Base-by-base conservation (phyloP, 2,113 vertebrate genomes). In the Oryzias curvinotus region DNA sequence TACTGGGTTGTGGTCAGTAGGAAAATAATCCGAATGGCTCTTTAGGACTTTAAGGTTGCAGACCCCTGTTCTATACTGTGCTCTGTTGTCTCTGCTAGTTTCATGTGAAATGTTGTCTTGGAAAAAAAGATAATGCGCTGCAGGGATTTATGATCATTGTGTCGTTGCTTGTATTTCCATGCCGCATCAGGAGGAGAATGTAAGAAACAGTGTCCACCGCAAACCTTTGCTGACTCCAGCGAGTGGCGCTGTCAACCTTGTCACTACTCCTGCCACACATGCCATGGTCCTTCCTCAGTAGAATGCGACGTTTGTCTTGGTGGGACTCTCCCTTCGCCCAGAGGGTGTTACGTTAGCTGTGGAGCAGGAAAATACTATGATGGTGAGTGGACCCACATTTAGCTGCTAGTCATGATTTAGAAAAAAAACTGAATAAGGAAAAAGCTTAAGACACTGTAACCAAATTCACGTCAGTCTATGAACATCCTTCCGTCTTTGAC, bases 201-300 rank as follows among this genome's bases (percentile, higher is more conserved):
- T 80, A 64, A 91, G 17, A 90, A 89, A 70, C 83, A 90, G 75
- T 93, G 93, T 51, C 90, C 92, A 5, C 71, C 68, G 64, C 81
- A 88, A 44, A 88, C 86, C 50, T 93, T 87, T 53, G 75, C 84
- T 43, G 90, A 92, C 54, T 53, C 87, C 82, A 87, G 68, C 36
- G 89, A 87, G 52, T 88, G 91, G 91, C 90, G 83, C 77, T 93
- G 93, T 65, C 90, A 91, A 83, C 45, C 77, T 19, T 93, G 92
- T 45, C 91, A 93, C 75, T 76, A 74, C 65, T 92, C 88, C 1
- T 93, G 93, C 68, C 84, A 88, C 68, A 78, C 85, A 2, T 93
- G 92, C 63, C 87, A 87, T 1, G 93, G 92, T 16, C 80, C 88
- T 16, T 86, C 77, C 26, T 76, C 85, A 7, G 65, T 82, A 56